Base-by-base conservation (phyloP, 2,888 invertebrate genomes). In the Tanypteryx hageni region DNA sequence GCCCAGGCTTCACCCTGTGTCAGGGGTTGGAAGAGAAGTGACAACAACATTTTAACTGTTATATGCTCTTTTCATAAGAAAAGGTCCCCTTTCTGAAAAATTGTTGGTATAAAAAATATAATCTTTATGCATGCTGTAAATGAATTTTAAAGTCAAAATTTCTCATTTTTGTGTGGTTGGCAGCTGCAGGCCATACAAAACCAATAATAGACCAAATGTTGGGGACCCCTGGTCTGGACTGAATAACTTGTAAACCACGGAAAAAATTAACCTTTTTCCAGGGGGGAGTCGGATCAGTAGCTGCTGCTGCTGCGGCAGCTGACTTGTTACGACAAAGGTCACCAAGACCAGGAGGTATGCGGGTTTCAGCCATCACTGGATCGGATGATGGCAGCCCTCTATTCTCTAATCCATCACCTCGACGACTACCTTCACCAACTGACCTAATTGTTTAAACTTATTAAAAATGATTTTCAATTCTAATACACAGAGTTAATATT, bases 291-390 rank as follows among this genome's bases (percentile, higher is more conserved):
- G 89, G 89, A 61, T 64, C 64, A 9, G 89, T 31, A 8, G 89
- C 64, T 31, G 86, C 86, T 56, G 86, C 86, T n/a, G 86, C 86
- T 58, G 86, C 86, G 10, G 89, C 89, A 3, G 89, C 64, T n/a
- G 64, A 68, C n/a, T 64, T 89, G 11, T 64, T 64, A 11, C 89
- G 68, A 0, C 89, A 68, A 44, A 14, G 64, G 44, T 68, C 89
- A 16, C 89, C 64, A 16, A 31, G 64, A 14, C 64, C 89, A 8
- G 89, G 89, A 13, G 89, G 89, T n/a, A 89, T 89, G 89, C 16
- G 89, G n/a, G 89, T 89, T 22, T 89, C 89, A 10, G 89, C 89
- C 44, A 89, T 89, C 64, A 89, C 89, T 31, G 89, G 89, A 31
- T 89, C 89, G 27, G 89, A 89, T n/a, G 89, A 89, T 18, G 89